Conservation (phyloP, 2,888 invertebrate genomes). For the Tachina lurida region DNA sequence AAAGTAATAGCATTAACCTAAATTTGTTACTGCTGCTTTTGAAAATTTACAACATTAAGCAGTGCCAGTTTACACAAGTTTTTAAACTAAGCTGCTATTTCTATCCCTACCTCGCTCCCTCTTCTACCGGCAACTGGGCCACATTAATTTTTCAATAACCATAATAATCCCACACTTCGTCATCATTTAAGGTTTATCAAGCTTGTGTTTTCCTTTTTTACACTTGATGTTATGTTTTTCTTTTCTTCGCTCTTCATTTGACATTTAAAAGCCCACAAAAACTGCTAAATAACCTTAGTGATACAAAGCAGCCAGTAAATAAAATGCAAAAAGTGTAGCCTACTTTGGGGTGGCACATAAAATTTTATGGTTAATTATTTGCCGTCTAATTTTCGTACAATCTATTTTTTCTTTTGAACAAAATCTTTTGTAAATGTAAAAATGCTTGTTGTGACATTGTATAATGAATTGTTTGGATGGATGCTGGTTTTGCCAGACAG, state of each 20-base stretch:
- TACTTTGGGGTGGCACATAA: slow-evolving; percentile 49
- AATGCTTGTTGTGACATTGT: slow-evolving; percentile 54
- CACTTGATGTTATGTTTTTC: not conserved
- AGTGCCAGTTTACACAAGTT: slow-evolving; percentile 33
- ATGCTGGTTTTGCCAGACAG: slow-evolving; percentile 12
- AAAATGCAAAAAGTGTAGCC: slow-evolving; percentile 40
- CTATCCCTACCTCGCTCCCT: not conserved
- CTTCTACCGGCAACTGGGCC: not conserved
- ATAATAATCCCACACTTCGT: slow-evolving; percentile 49
- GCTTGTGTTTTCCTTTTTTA: slow-evolving; percentile 1
- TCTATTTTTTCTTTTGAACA: not conserved
- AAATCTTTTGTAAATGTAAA: not conserved
- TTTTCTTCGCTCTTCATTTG: not conserved
- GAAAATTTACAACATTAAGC: not conserved
- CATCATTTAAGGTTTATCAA: slow-evolving; percentile 40
- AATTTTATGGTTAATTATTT: slow-evolving; percentile 62
- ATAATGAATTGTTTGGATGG: slow-evolving; percentile 43
- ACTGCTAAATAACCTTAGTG: slow-evolving; percentile 34
- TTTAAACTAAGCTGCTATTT: not conserved
- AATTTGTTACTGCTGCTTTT: not conserved
- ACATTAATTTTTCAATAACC: slow-evolving; percentile 61
- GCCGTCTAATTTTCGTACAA: slow-evolving; percentile 55
- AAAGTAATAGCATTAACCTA: slow-evolving; percentile 45
- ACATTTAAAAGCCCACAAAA: slow-evolving; percentile 22
- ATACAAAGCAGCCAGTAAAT: not conserved